Evolutionary conservation across 2,888 invertebrate species (phyloP).

Genomic region (Eurytoma adleriae): DNA sequence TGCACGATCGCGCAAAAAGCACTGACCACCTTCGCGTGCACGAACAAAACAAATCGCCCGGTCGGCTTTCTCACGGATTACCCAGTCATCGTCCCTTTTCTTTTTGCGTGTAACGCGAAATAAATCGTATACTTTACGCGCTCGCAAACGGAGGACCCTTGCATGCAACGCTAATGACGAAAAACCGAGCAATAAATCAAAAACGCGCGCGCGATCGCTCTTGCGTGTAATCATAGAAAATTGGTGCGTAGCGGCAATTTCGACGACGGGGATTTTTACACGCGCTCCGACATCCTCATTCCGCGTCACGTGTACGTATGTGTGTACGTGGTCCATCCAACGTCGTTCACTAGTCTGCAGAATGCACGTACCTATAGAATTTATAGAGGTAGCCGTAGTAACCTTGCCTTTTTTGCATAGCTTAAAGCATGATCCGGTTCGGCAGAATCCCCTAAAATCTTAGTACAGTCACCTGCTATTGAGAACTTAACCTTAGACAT

Average conservation of each 20-base stretch:
- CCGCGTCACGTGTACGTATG: constrained; percentile 29
- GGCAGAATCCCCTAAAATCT: too few species aligned
- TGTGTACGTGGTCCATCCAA: not conserved
- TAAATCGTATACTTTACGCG: constrained; percentile 19
- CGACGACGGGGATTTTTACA: constrained; percentile 35
- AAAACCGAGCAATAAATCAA: constrained; percentile 52
- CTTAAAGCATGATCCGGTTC: too few species aligned
- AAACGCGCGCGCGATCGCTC: constrained; percentile 31
- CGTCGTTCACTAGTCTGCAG: not conserved
- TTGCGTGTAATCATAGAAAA: constrained; percentile 53
- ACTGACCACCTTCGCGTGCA: not conserved
- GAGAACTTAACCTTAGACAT: too few species aligned
- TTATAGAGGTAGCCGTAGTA: too few species aligned
- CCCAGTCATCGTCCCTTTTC: constrained; percentile 20
- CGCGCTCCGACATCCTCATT: constrained; percentile 38
- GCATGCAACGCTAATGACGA: constrained; percentile 37
- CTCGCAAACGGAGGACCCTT: not conserved
- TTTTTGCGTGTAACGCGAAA: constrained; percentile 10
- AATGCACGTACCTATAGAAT: not conserved
- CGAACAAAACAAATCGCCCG: not conserved
- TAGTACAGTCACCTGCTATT: too few species aligned
- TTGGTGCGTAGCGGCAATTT: constrained; percentile 43
- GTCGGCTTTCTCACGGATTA: constrained; percentile 40
- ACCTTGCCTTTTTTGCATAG: too few species aligned
- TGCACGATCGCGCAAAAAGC: not conserved